phyloP scores from a whole-genome alignment of 2,113 vertebrate species.

The Gallinago paraguaiae region DNA sequence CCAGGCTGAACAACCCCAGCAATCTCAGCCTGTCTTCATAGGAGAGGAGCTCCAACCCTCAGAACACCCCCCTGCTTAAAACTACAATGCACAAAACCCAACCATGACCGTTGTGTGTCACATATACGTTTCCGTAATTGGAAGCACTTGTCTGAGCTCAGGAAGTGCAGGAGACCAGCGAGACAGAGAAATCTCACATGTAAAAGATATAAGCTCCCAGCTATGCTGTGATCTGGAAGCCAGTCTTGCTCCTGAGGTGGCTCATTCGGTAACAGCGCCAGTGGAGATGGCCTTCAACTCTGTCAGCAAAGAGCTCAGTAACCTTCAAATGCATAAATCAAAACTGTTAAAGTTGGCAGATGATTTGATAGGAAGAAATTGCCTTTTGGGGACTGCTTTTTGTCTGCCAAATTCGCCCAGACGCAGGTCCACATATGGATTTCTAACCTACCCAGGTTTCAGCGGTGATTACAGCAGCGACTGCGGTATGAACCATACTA shows the following conservation, averaged over 20 bases:
- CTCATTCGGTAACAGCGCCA: not conserved
- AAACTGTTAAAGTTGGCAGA: slow-evolving; percentile 25
- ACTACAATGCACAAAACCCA: not conserved
- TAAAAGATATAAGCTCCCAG: not conserved
- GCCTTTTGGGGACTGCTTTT: slow-evolving; percentile 15
- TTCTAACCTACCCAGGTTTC: slow-evolving; percentile 33
- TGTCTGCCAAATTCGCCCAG: slow-evolving; percentile 43
- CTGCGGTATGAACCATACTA: slow-evolving; percentile 22
- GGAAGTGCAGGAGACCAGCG: not conserved
- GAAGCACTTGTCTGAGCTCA: not conserved
- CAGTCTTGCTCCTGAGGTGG: not conserved
- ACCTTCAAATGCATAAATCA: slow-evolving; percentile 45
- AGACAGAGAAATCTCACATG: not conserved
- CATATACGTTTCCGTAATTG: not conserved
- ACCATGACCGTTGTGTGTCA: not conserved
- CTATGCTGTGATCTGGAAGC: not conserved
- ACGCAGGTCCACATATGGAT: slow-evolving; percentile 16
- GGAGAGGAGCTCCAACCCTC: too few relatives aligned
- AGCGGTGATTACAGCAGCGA: slow-evolving; percentile 17
- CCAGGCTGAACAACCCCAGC: too few relatives aligned
- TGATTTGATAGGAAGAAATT: slow-evolving; percentile 25
- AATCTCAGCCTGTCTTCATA: too few relatives aligned
- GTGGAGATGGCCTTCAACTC: slow-evolving; percentile 7
- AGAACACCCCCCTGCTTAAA: not conserved
- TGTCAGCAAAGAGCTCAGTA: not conserved